Conservation (phyloP, 2,113 vertebrate species). For the Hippoglossus stenolepis region DNA sequence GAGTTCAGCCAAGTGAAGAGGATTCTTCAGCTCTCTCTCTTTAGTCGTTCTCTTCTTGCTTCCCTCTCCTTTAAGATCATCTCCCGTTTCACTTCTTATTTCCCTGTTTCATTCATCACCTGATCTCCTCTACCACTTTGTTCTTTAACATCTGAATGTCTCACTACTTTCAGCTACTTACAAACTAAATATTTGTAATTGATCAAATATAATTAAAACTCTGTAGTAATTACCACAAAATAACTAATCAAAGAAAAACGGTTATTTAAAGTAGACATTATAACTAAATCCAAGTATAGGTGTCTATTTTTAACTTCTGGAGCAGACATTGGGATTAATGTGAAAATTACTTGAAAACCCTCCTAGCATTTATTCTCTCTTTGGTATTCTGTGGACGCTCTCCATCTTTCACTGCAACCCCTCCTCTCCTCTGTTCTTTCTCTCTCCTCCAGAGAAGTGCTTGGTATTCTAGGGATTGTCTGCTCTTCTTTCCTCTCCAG, state of each 20-base stretch:
- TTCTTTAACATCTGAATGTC: neutral
- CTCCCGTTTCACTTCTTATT: neutral
- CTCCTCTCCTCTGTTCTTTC: conserved; percentile 59
- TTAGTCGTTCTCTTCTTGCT: neutral
- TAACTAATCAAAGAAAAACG: neutral
- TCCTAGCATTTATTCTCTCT: conserved; percentile 59
- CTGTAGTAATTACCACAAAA: neutral
- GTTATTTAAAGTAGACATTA: too few species aligned
- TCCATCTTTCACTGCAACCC: conserved; percentile 63
- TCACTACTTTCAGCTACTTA: neutral
- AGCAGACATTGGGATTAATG: conserved; percentile 49
- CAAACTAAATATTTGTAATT: too few species aligned
- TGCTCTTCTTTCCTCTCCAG: conserved; percentile 66
- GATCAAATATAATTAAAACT: too few species aligned
- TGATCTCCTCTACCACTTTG: neutral
- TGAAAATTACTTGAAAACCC: conserved; percentile 61
- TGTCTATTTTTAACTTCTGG: conserved; percentile 53
- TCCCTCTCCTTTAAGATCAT: neutral
- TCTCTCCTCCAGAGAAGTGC: conserved; percentile 56
- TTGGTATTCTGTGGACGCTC: conserved; percentile 70
- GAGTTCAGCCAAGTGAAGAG: conserved; percentile 67
- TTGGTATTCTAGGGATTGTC: conserved; percentile 78
- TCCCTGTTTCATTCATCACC: neutral
- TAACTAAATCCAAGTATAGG: too few species aligned
- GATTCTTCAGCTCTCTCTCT: conserved; percentile 56